Conservation (phyloP, 2,797 vertebrate species). For the Paratrypauchen microcephalus region DNA sequence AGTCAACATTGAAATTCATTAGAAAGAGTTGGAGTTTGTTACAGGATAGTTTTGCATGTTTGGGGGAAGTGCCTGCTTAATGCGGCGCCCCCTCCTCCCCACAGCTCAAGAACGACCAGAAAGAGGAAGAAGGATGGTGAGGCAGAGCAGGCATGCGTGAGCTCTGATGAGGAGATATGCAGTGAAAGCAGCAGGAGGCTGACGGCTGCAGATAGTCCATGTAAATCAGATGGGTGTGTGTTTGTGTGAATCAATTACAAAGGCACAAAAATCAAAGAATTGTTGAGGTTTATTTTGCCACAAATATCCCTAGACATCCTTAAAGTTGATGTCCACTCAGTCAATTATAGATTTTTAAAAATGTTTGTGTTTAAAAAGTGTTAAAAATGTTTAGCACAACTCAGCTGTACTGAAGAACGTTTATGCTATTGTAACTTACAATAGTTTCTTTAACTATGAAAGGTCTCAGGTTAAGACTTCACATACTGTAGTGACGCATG, state of each 20-base stretch:
- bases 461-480: no score
- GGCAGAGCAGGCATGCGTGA: constrained; percentile 70
- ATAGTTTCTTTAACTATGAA: no score
- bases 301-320: neutral
- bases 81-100: constrained; percentile 54
- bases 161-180: constrained; percentile 72
- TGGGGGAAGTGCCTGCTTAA: constrained; percentile 32
- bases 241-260: constrained; percentile 16
- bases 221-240: constrained; percentile 55
- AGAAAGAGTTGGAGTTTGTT: constrained; percentile 24
- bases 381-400: neutral
- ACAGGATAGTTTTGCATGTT: constrained; percentile 21
- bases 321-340: neutral
- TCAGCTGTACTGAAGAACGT: neutral
- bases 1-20: constrained; percentile 38
- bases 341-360: no score
- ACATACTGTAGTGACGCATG: no score
- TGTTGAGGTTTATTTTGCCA: constrained; percentile 17
- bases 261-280: constrained; percentile 49
- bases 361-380: no score
- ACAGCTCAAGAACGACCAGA: constrained; percentile 40
- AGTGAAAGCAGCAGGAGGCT: constrained; percentile 66
- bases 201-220: constrained; percentile 59
- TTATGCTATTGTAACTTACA: no score
- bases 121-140: constrained; percentile 50